These are phyloP conservation scores for Euproctis similis DNA, from an alignment of 2,888 invertebrate genomes.

Conservation along the genomic window DNA sequence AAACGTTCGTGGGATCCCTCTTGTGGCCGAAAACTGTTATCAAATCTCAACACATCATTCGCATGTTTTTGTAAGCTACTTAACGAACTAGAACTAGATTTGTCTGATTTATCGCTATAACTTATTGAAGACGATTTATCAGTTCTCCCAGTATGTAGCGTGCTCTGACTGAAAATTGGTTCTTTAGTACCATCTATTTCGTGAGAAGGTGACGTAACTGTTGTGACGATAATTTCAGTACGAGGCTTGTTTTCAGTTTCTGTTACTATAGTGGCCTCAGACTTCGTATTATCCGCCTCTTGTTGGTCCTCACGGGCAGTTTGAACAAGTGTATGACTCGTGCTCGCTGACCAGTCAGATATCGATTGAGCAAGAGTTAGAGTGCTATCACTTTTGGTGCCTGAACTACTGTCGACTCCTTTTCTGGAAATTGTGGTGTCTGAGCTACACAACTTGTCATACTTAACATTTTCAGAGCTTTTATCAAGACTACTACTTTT, in stretches of 20 bases:
- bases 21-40: slow-evolving; percentile 46
- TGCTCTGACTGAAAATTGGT: slow-evolving; percentile 49
- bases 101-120: slow-evolving; percentile 68
- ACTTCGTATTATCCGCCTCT: slow-evolving; percentile 59
- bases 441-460: slow-evolving; percentile 78
- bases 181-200: slow-evolving; percentile 37
- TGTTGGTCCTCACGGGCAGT: slow-evolving; percentile 70
- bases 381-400: slow-evolving; percentile 88
- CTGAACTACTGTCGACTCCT: slow-evolving; percentile 78
- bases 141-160: slow-evolving; percentile 44
- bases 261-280: slow-evolving; percentile 64
- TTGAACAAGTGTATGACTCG: slow-evolving; percentile 83
- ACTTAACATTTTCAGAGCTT: slow-evolving; percentile 70
- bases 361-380: slow-evolving; percentile 84
- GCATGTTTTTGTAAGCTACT: slow-evolving; percentile 67
- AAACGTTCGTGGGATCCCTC: slow-evolving; percentile 51
- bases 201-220: slow-evolving; percentile 33
- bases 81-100: slow-evolving; percentile 70
- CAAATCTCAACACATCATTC: slow-evolving; percentile 55
- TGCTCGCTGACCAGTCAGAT: slow-evolving; percentile 89
- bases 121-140: slow-evolving; percentile 72
- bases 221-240: slow-evolving; percentile 30
- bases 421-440: slow-evolving; percentile 72
- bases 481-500: slow-evolving; percentile 78
- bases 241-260: slow-evolving; percentile 44